Evolutionary conservation across 2,888 invertebrate genomes (phyloP).

Genomic region (Macroteleia sp.): DNA sequence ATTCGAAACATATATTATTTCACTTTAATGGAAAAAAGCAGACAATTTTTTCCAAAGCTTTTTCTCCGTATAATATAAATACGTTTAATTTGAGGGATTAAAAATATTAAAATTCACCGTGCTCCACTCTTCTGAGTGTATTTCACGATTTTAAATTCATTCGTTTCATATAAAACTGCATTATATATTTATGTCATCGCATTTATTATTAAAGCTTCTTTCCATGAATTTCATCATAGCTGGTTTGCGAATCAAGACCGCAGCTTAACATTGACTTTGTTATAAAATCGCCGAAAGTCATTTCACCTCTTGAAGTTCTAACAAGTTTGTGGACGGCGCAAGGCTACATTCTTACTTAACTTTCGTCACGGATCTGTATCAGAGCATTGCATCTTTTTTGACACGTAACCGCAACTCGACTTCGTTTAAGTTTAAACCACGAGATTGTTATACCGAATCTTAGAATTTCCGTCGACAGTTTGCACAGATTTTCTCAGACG

Average conservation of each 20-base stretch:
- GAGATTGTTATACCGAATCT: conserved; percentile 5
- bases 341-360: conserved; percentile 18
- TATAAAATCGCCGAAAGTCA: conserved; percentile 29
- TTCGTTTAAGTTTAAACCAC: not conserved
- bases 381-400: conserved; percentile 6
- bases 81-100: too few species aligned
- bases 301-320: conserved; percentile 10
- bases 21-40: too few species aligned
- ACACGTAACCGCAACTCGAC: conserved; percentile 6
- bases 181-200: too few species aligned
- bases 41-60: too few species aligned
- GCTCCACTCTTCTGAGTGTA: too few species aligned
- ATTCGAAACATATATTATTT: too few species aligned
- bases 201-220: too few species aligned
- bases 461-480: not conserved
- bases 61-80: too few species aligned
- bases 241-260: conserved; percentile 14
- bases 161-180: too few species aligned
- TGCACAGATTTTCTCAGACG: not conserved
- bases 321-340: conserved; percentile 33
- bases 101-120: too few species aligned
- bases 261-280: conserved; percentile 23
- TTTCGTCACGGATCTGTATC: conserved; percentile 10
- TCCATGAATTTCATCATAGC: not conserved
- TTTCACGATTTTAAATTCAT: too few species aligned